These are phyloP conservation scores for Eueides isabella DNA, from an alignment of 1,140 invertebrate species.

Conservation along the genomic window DNA sequence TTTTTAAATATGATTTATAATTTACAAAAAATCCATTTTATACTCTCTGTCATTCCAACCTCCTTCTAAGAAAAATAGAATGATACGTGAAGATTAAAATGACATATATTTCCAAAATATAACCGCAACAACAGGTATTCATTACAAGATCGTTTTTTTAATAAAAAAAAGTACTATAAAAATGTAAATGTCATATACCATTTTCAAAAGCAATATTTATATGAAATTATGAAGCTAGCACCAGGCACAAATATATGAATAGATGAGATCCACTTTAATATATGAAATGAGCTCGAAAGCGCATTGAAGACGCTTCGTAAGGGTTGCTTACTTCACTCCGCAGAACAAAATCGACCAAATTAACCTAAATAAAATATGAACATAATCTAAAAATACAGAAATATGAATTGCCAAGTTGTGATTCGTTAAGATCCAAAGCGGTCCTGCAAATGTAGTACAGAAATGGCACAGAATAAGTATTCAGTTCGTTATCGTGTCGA, in stretches of 20 bases:
- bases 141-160: no score
- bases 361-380: conserved; percentile 28
- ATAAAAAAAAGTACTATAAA: no score
- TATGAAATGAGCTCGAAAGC: conserved; percentile 8
- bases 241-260: background rate
- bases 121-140: no score
- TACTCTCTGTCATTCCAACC: no score
- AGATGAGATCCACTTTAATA: conserved; percentile 5
- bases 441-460: conserved; percentile 26
- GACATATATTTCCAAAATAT: no score
- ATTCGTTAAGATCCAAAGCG: conserved; percentile 33
- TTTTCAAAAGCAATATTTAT: no score
- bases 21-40: no score
- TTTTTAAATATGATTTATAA: no score
- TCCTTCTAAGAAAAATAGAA: no score
- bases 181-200: no score
- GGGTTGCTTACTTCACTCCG: background rate
- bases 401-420: conserved; percentile 21
- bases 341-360: conserved; percentile 14
- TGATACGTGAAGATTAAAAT: no score
- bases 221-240: background rate
- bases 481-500: conserved; percentile 35
- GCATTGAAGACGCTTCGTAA: background rate
- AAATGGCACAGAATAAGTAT: conserved; percentile 33
- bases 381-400: conserved; percentile 5